A percentile compares a stretch with the other conserved stretches of the same genome.
phyloP scores from a whole-genome alignment of 2,113 vertebrate species.

The Panthera tigris region DNA sequence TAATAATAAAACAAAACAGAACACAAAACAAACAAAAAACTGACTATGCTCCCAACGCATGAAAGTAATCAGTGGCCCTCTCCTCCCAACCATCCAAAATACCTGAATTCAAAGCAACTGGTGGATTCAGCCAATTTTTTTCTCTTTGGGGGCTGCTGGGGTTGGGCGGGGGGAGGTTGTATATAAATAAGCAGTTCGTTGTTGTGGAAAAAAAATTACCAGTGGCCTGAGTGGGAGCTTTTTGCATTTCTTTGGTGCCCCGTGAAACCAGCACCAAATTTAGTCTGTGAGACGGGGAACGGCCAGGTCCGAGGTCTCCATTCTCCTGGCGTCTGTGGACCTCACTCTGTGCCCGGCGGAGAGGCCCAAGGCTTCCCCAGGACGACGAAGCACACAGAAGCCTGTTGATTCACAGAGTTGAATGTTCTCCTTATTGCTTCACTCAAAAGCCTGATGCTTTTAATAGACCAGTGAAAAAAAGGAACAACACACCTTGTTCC shows the following conservation, averaged over 20 bases:
- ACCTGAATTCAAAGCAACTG: not conserved
- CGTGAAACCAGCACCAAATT: not conserved
- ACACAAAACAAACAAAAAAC: not conserved
- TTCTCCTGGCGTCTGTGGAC: not conserved
- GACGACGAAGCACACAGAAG: not conserved
- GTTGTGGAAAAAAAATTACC: not conserved
- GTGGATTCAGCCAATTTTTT: not conserved
- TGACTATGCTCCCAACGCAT: not conserved
- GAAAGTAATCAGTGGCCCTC: not conserved
- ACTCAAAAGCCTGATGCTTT: not conserved
- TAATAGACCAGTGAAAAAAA: not conserved
- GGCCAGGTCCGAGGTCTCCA: rapidly evolving
- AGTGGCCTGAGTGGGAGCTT: not conserved
- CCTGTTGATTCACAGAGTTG: not conserved
- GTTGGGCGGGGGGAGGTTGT: no score
- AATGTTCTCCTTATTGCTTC: slow-evolving; percentile 16
- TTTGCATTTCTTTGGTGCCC: not conserved
- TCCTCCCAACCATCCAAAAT: not conserved
- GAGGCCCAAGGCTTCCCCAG: not conserved
- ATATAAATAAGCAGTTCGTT: not conserved
- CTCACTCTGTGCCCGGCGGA: rapidly evolving
- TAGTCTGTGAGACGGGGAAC: not conserved
- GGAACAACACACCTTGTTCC: not conserved
- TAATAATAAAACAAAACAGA: not conserved
- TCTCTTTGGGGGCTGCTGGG: not conserved